Percentiles rank a stretch among this genome's conserved stretches.
Evolutionary conservation across 2,113 vertebrate genomes (phyloP).

Genomic region (Cheilinus undulatus): DNA sequence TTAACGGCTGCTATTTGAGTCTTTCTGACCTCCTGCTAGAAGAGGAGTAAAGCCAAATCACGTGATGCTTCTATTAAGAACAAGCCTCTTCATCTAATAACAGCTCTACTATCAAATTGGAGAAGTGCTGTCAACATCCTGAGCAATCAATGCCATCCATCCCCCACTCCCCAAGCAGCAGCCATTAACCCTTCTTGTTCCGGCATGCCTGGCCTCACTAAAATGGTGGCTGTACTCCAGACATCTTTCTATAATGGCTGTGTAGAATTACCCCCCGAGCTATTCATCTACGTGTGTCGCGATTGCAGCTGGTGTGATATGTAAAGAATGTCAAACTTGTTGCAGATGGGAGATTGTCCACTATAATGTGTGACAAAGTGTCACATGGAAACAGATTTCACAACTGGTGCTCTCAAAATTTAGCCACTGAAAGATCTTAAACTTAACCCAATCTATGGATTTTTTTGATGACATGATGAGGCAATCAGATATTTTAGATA

Average conservation of each 20-base stretch:
- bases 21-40: slow-evolving; percentile 10
- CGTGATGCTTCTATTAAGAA: slow-evolving; percentile 71
- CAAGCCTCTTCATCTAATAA: slow-evolving; percentile 77
- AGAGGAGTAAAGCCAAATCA: slow-evolving; percentile 41
- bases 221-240: slow-evolving; percentile 76
- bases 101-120: slow-evolving; percentile 77
- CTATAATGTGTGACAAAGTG: background rate
- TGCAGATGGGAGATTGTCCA: background rate
- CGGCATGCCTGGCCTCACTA: slow-evolving; percentile 76
- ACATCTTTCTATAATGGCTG: slow-evolving; percentile 76
- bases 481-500: too few relatives aligned
- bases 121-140: slow-evolving; percentile 83
- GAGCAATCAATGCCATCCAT: slow-evolving; percentile 79
- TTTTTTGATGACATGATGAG: too few relatives aligned
- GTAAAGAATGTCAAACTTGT: slow-evolving; percentile 60
- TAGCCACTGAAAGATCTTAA: background rate
- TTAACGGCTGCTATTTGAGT: background rate
- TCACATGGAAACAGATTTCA: slow-evolving; percentile 10
- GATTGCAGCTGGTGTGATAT: slow-evolving; percentile 36
- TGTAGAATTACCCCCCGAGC: slow-evolving; percentile 65
- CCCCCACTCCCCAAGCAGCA: slow-evolving; percentile 73
- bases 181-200: slow-evolving; percentile 82
- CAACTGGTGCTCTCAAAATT: background rate
- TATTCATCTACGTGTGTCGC: slow-evolving; percentile 51
- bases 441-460: too few relatives aligned